These are phyloP conservation scores for Donacobius atricapilla DNA, from an alignment of 2,113 vertebrate genomes.

Conservation along the genomic window DNA sequence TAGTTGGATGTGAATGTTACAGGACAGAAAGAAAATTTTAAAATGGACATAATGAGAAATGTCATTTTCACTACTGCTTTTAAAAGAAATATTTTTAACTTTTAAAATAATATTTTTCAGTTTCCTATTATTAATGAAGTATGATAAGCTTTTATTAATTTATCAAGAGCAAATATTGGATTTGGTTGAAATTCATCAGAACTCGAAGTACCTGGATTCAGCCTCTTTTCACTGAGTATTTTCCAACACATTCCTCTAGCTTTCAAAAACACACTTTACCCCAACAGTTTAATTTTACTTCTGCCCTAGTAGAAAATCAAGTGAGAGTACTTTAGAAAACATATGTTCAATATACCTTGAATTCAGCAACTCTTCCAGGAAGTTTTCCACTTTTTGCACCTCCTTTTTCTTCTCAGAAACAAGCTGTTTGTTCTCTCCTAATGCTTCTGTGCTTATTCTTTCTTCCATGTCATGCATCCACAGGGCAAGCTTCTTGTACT, in stretches of 20 bases:
- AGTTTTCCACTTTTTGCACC: conserved; percentile 85
- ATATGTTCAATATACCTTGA: conserved; percentile 77
- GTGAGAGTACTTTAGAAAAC: neutral
- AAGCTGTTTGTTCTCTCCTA: conserved; percentile 79
- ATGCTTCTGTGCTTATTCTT: conserved; percentile 79
- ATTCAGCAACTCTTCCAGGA: conserved; percentile 83
- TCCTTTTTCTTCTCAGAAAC: conserved; percentile 83
- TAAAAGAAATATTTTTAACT: neutral
- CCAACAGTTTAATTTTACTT: neutral
- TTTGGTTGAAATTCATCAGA: neutral
- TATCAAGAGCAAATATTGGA: neutral
- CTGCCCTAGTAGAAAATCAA: neutral
- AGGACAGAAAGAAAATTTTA: neutral
- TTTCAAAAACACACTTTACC: neutral
- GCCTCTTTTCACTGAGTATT: neutral
- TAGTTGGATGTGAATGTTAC: neutral
- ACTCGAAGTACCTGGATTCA: neutral
- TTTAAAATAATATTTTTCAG: neutral
- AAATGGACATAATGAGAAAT: neutral
- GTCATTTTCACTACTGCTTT: neutral
- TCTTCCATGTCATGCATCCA: conserved; percentile 88
- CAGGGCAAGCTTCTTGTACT: conserved; percentile 76
- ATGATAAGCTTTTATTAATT: neutral
- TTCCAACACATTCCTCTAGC: neutral
- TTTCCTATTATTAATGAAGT: neutral